phyloP scores from a whole-genome alignment of 2,888 invertebrate genomes.

The Agonopterix alstromeriana region DNA sequence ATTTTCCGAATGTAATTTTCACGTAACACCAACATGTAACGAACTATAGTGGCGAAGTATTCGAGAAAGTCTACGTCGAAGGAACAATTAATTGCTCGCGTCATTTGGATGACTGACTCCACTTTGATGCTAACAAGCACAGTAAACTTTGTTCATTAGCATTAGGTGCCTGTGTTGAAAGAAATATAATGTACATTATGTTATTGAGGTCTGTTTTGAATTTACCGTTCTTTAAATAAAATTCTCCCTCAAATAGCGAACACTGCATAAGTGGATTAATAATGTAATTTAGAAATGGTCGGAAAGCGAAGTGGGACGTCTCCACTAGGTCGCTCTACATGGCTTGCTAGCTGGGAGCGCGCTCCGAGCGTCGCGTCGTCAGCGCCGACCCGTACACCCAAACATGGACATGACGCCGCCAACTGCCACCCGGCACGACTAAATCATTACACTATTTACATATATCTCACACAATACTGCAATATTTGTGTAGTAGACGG shows the following conservation, averaged over 20 bases:
- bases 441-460: conserved; percentile 58
- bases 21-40: neutral
- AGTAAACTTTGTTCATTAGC: no score
- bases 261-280: no score
- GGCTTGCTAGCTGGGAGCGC: conserved; percentile 33
- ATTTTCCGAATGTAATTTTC: conserved; percentile 3
- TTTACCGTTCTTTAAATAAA: no score
- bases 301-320: neutral
- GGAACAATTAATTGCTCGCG: neutral
- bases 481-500: conserved; percentile 24
- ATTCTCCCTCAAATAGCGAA: no score
- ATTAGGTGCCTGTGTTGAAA: no score
- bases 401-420: conserved; percentile 55
- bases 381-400: conserved; percentile 45
- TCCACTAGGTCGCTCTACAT: conserved; percentile 32
- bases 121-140: neutral
- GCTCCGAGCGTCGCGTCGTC: conserved; percentile 13
- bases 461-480: conserved; percentile 35
- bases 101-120: neutral
- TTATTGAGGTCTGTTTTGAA: no score
- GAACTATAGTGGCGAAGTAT: no score
- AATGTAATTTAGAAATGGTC: neutral
- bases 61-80: conserved; percentile 7
- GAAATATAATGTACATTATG: no score
- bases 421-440: conserved; percentile 40